Percentiles rank a stretch among this genome's conserved stretches.
Evolutionary conservation across 2,797 vertebrate genomes (phyloP).

Genomic region (Tokudaia tokunoshimensis): DNA sequence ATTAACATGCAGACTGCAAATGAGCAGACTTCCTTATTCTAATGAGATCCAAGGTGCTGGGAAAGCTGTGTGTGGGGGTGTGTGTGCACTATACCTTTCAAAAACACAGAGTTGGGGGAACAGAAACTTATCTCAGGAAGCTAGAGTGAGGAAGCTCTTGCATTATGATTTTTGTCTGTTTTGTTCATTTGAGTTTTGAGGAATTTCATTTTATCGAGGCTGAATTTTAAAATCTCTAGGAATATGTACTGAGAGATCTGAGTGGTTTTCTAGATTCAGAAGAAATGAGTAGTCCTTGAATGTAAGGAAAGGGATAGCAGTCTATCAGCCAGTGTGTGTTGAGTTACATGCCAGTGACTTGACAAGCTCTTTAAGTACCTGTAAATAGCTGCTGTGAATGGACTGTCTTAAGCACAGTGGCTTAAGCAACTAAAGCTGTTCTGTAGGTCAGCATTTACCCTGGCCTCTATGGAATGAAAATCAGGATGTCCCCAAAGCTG

Average conservation of each 20-base stretch:
- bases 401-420: background rate
- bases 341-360: background rate
- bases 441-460: background rate
- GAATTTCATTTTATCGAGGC: background rate
- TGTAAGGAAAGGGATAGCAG: background rate
- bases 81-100: background rate
- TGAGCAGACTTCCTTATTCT: background rate
- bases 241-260: background rate
- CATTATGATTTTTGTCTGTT: background rate
- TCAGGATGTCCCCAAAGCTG: background rate
- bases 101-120: background rate
- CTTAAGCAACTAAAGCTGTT: background rate
- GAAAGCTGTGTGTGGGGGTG: background rate
- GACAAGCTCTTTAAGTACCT: background rate
- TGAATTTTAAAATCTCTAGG: background rate
- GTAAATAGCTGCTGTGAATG: background rate
- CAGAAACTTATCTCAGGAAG: background rate
- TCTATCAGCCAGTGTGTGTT: background rate
- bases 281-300: background rate
- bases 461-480: background rate
- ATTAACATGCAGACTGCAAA: conserved; percentile 1
- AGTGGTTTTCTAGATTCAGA: background rate
- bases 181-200: background rate
- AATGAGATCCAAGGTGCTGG: too few relatives aligned
- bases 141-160: background rate